Base-by-base conservation (phyloP, 2,797 vertebrate genomes). In the Thaleichthys pacificus region DNA sequence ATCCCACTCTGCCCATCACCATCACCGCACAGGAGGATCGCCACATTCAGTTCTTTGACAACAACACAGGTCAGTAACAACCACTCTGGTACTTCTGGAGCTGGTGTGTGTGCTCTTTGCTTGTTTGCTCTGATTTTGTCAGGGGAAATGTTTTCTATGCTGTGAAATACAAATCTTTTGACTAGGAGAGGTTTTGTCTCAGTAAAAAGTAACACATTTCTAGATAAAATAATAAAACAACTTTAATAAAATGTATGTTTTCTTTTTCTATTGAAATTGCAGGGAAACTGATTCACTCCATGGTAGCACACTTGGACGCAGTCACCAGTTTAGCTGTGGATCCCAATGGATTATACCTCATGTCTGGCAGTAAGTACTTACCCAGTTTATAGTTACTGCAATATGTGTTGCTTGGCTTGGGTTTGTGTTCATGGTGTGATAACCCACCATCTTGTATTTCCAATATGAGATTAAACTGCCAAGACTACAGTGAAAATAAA, bases 41-140 rank as follows among this genome's bases (percentile, higher is more conserved):
- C 76, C 96, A 97, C 87, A 99, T 99, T 87, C 97, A 97, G 79
- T 99, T 99, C 92, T 98, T 95, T 0, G 97, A 99, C 91, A 99
- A 99, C 87, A 98, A 96, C 87, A 97, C 95, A 74, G 97, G 97
- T 97, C 15, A 56, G 51, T 17, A 17, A n/a, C 17, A 7, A n/a
- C 5, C 4, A 1, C 51, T 56, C 17, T 56, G 17, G 15, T 56
- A n/a, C 51, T n/a, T 56, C n/a, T n/a, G n/a, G 7, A 56, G 51
- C 17, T 17, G 51, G 5, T 56, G 51, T n/a, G 17, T n/a, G 17
- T 47, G 42, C 12, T n/a, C 19, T 17, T 56, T 56, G 51, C 51
- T 19, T 54, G 19, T 17, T 17, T 17, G 19, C 51, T 17, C 19
- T 56, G 17, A 5, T 56, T n/a, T n/a, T 19, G 4, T 56, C 51